phyloP scores from a whole-genome alignment of 1,140 invertebrate species.

The Drosophila simulans region DNA sequence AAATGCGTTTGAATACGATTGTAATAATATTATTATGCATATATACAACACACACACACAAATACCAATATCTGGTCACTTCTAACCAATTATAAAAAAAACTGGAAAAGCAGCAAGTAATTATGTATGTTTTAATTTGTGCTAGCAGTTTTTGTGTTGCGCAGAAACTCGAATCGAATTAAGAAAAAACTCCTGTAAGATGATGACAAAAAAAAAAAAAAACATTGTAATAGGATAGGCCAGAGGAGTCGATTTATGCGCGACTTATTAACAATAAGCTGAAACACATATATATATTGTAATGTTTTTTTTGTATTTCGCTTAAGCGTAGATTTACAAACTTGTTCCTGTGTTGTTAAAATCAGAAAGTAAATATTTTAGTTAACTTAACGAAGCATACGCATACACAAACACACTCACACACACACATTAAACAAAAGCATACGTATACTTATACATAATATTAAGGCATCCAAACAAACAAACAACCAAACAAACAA shows the following conservation, averaged over 20 bases:
- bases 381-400: constrained; percentile 33
- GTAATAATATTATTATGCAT: constrained; percentile 14
- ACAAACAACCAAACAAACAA: constrained; percentile 1
- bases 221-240: constrained; percentile 6
- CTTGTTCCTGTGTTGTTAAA: constrained; percentile 81
- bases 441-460: constrained; percentile 21
- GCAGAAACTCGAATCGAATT: constrained; percentile 1
- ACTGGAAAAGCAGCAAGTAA: constrained; percentile 47
- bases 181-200: background rate
- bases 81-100: constrained; percentile 75
- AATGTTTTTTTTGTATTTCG: constrained; percentile 24
- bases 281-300: constrained; percentile 9
- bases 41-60: constrained; percentile 4
- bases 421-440: constrained; percentile 15
- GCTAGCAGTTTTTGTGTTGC: constrained; percentile 4
- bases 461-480: constrained; percentile 12
- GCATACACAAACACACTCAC: constrained; percentile 26
- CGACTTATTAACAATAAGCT: constrained; percentile 7
- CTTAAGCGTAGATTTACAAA: constrained; percentile 59
- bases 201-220: background rate
- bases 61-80: constrained; percentile 76
- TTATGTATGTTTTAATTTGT: constrained; percentile 52
- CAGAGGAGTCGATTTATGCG: constrained; percentile 16
- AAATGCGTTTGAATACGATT: constrained; percentile 4
- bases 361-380: constrained; percentile 52